Evolutionary conservation across 2,888 invertebrate genomes (phyloP), one percentile per base, ranked within the genome.

Genomic region (Sialis fuliginosa): DNA sequence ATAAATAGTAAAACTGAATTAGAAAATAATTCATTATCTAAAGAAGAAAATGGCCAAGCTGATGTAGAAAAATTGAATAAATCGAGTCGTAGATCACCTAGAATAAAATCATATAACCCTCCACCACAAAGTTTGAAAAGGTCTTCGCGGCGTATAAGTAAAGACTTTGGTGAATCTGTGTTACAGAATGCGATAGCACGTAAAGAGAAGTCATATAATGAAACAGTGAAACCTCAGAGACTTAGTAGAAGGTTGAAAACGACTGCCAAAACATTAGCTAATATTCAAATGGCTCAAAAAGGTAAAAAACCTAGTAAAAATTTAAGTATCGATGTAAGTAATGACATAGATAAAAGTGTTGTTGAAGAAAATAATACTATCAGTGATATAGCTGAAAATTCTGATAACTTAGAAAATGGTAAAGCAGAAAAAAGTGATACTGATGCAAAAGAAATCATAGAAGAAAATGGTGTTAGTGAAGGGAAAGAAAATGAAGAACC

Each of bases 131-230:
- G 65, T 43, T 54, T 73, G 1, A 82, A 81, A 60, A 69, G 81
- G 13, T 76, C 77, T 1, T 74, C 77, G 0, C 69, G 79, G 45
- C 69, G 79, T 35, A 66, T 75, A 42, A 76, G 75, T 53, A 78
- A 76, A 57, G 78, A 79, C 54, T 70, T 65, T 40, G 63, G 63
- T 10, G 73, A 77, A 51, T 78, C 79, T 44, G 72, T 81, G 33
- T 61, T 83, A 22, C 78, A 81, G 51, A 77, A 73, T 61, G 81
- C 81, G 7, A 81, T 81, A 55, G 80, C 80, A 1, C 68, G 80
- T 9, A 82, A 82, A 58, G 79, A 81, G 58, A 81, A 81, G 54
- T 75, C 76, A 1, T 79, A 77, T 54, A 75, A 75, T 54, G 71
- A 72, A 54, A 57, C 66, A 5, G 56, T 53, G 40, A 62, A 67